Conservation (phyloP, 2,113 vertebrate genomes). For the Campylorhamphus procurvoides region DNA sequence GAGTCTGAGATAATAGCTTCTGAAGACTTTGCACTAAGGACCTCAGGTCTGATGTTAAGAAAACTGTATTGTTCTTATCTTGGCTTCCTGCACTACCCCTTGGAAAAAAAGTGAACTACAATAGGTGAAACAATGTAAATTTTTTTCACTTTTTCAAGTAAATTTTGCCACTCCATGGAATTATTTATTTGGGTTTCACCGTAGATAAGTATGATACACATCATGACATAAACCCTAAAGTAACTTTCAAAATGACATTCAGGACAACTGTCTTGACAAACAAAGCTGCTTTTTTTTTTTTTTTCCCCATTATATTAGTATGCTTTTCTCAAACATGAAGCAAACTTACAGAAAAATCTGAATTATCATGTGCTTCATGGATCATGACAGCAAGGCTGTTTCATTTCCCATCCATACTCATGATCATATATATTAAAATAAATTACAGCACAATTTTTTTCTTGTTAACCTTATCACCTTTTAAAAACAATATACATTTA, state of each 20-base stretch:
- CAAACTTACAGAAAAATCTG: constrained; percentile 4
- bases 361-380: constrained; percentile 51
- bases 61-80: background rate
- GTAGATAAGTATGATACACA: constrained; percentile 30
- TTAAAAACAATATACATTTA: constrained; percentile 72
- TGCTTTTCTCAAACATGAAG: constrained; percentile 51
- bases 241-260: constrained; percentile 42
- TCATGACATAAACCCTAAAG: constrained; percentile 40
- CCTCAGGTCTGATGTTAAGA: accelerated
- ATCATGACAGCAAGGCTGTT: constrained; percentile 33
- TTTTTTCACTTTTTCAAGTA: constrained; percentile 29
- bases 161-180: constrained; percentile 35
- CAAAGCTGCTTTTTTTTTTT: background rate
- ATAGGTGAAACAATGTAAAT: background rate
- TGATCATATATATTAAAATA: constrained; percentile 61
- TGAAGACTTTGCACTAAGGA: background rate
- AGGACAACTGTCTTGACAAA: constrained; percentile 43
- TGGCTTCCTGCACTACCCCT: background rate
- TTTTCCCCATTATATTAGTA: background rate
- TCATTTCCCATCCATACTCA: constrained; percentile 34
- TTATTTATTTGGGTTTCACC: constrained; percentile 59
- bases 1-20: background rate
- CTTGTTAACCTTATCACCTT: constrained; percentile 53
- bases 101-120: background rate
- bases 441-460: constrained; percentile 57